Evolutionary conservation across 1,140 invertebrate genomes (phyloP).

Genomic region (Asbolus verrucosus): DNA sequence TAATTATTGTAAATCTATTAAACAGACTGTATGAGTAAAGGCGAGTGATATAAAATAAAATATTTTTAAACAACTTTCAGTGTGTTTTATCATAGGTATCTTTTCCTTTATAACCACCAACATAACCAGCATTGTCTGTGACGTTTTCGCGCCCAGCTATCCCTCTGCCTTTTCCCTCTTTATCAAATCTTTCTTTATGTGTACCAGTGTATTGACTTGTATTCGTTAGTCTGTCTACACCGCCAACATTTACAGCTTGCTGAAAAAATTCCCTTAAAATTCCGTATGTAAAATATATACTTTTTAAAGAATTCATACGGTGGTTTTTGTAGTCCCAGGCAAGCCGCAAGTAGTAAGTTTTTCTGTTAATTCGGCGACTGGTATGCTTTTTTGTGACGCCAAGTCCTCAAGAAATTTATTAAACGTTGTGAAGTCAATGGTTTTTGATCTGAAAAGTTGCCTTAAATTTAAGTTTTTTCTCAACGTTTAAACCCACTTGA

Average conservation of each 20-base stretch:
- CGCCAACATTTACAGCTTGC: constrained; percentile 70
- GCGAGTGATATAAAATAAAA: constrained; percentile 43
- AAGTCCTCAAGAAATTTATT: constrained; percentile 69
- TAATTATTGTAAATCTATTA: constrained; percentile 34
- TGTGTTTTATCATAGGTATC: constrained; percentile 49
- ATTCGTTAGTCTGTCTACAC: constrained; percentile 90
- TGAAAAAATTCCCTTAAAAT: constrained; percentile 3
- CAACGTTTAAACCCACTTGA: constrained; percentile 67
- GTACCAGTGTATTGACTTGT: constrained; percentile 91
- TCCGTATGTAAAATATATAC: constrained; percentile 43
- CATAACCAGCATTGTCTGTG: constrained; percentile 85
- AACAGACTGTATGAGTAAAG: constrained; percentile 44
- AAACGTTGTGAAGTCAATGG: constrained; percentile 51
- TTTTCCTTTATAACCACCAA: constrained; percentile 79
- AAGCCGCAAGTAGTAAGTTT: constrained; percentile 69
- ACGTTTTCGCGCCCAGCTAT: constrained; percentile 86
- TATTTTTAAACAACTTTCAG: constrained; percentile 30
- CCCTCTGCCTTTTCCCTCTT: constrained; percentile 87
- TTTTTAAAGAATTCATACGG: constrained; percentile 41
- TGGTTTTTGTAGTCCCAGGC: constrained; percentile 64
- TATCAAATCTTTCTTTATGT: constrained; percentile 89
- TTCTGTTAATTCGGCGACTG: constrained; percentile 66
- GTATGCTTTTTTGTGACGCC: constrained; percentile 69
- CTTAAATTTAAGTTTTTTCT: background rate
- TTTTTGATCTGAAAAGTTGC: constrained; percentile 50